A percentile compares a stretch with the other conserved stretches of the same genome.
These are phyloP conservation scores for Elysia chlorotica DNA, from an alignment of 1,140 invertebrate species.

Conservation along the genomic window DNA sequence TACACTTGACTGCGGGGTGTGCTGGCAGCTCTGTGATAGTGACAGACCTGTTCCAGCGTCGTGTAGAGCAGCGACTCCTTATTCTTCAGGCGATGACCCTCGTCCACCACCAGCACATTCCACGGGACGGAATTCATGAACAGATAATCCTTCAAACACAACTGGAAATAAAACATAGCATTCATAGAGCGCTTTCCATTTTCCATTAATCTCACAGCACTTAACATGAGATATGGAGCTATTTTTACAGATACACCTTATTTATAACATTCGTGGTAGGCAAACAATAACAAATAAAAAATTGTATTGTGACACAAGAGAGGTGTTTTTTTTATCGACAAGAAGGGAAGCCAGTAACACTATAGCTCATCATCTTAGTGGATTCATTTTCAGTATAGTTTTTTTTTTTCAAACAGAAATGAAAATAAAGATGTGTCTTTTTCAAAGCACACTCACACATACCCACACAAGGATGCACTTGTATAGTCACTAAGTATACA, in stretches of 20 bases:
- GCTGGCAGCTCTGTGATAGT: too few relatives aligned
- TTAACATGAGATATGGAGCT: too few relatives aligned
- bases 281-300: neutral
- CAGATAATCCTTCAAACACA: constrained; percentile 54
- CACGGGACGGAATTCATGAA: constrained; percentile 44
- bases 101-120: constrained; percentile 86
- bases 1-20: neutral
- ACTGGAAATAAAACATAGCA: constrained; percentile 45
- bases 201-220: too few relatives aligned
- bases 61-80: constrained; percentile 95
- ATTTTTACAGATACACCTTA: too few relatives aligned
- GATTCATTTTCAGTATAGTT: too few relatives aligned
- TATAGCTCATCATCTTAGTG: too few relatives aligned
- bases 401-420: too few relatives aligned
- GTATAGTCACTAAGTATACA: too few relatives aligned
- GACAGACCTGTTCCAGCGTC: constrained; percentile 76
- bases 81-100: constrained; percentile 98
- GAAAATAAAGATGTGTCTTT: too few relatives aligned
- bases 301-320: neutral
- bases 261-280: neutral
- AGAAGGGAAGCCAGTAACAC: neutral
- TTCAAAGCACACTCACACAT: too few relatives aligned
- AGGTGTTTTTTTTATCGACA: neutral
- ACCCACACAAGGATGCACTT: too few relatives aligned
- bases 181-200: too few relatives aligned